These are phyloP conservation scores for Connochaetes taurinus DNA, from an alignment of 2,113 vertebrate species.

Conservation along the genomic window DNA sequence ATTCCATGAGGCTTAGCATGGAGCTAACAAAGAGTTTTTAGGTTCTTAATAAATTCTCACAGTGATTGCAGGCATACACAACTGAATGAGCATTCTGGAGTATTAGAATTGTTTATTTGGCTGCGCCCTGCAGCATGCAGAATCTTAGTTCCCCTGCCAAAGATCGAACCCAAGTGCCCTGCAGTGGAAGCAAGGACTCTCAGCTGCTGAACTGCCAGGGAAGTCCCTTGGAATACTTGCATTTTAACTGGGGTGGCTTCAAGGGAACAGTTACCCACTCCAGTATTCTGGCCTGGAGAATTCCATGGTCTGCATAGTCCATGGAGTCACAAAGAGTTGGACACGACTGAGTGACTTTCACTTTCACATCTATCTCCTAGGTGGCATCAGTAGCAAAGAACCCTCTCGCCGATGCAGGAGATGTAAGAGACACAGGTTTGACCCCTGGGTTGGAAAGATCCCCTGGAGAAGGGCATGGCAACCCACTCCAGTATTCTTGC, in stretches of 20 bases:
- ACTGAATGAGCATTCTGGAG: neutral
- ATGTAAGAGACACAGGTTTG: neutral
- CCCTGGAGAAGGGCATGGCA: neutral
- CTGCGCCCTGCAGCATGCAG: rapidly evolving
- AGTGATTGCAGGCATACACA: neutral
- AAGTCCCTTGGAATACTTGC: neutral
- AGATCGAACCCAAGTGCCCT: neutral
- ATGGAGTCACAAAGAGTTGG: neutral
- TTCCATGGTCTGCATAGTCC: neutral
- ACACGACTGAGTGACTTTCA: neutral
- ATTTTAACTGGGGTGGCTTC: neutral
- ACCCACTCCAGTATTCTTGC: neutral
- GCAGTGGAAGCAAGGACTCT: neutral
- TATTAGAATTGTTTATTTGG: neutral
- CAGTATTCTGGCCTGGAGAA: neutral
- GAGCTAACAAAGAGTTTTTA: neutral
- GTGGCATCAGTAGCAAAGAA: neutral
- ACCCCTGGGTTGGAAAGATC: neutral
- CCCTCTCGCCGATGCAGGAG: neutral
- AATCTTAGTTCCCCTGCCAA: neutral
- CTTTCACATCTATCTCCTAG: neutral
- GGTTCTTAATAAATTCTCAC: neutral
- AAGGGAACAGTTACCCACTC: neutral
- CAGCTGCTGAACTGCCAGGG: neutral
- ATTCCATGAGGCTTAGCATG: neutral